Evolutionary conservation across 2,113 vertebrate genomes (phyloP), one percentile per base, ranked within the genome.

Genomic region (Grantiella picta): DNA sequence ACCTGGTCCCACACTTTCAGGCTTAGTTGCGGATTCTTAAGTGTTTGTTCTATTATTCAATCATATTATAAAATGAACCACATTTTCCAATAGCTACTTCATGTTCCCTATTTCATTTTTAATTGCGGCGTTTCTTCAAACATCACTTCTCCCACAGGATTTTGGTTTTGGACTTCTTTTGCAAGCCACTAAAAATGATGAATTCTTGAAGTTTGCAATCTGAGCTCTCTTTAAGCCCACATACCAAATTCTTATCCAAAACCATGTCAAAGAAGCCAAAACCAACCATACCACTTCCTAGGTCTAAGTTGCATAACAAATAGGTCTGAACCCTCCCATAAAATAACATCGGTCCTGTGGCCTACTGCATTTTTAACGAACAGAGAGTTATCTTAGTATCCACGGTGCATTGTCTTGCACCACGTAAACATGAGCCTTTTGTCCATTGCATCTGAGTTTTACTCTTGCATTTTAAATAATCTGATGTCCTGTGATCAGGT

Each of bases 41-140:
- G 92, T 84, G 90, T 92, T 94, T 96, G 72, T 95, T 92, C 92
- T 96, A 93, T 96, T 96, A 95, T 96, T 95, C 90, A 96, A 92
- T 96, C 90, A 75, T 56, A 96, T 95, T 96, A 97, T 95, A 95
- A 97, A 93, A 90, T 83, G 92, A 93, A 95, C 95, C 95, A 94
- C 95, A 95, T 93, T 97, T 97, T 94, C 94, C 95, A 96, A 96
- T 86, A 96, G 90, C 93, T 97, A 89, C 92, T 96, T 96, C 95
- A 84, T 90, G 80, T 89, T 94, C 86, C 80, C 81, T 84, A 85
- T 92, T 95, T 96, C 77, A 79, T 94, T 96, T 96, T 93, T 96
- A 96, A 95, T 97, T 96, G 95, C 2, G 92, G 95, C 9, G 0
- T 95, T 94, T 92, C 90, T 97, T 95, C 92, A 96, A 96, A 96